Base-by-base conservation (phyloP, 2,797 vertebrate genomes). In the Neopelma chrysocephalum region DNA sequence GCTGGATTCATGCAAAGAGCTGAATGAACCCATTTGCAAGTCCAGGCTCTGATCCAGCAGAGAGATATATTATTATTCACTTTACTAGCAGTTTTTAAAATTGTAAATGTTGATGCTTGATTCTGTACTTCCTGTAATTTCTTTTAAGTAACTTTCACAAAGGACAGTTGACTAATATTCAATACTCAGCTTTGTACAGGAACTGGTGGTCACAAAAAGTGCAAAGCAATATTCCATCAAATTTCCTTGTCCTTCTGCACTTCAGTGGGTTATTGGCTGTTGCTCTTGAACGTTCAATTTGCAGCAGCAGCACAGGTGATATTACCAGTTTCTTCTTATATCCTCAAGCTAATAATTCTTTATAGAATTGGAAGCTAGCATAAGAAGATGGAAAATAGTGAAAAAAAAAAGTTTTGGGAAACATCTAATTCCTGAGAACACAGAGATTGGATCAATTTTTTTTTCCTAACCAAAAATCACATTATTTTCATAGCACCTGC, bases 71-170 rank as follows among this genome's bases (percentile, higher is more conserved):
- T 69, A 70, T 48, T 60, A 60, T 21, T 86, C 62, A 56, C 56
- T 80, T 91, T 71, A 25, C 48, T 57, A 84, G 54, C 12, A 60
- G 15, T 19, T 81, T 86, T 84, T 65, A 79, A 84, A 93, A 82
- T 56, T 89, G 43, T 70, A 81, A 84, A 87, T 73, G 62, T 84
- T 93, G 62, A 66, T 36, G 50, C 27, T 82, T 64, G 48, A 76
- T 91, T 91, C 80, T 84, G 62, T 62, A 88, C 36, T 79, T 82
- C 72, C 54, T 82, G 58, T 70, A 84, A 34, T 66, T 93, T 81
- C 50, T 91, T 87, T 75, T 40, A 84, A 90, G 73, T 57, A 73
- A 84, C 77, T 88, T 96, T 78, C 80, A 90, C 62, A 78, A 83
- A 84, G 73, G 82, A 83, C 23, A 47, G 58, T 51, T n/a, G 12